Conservation (phyloP, 2,888 invertebrate species). For the Megamerina dolium region DNA sequence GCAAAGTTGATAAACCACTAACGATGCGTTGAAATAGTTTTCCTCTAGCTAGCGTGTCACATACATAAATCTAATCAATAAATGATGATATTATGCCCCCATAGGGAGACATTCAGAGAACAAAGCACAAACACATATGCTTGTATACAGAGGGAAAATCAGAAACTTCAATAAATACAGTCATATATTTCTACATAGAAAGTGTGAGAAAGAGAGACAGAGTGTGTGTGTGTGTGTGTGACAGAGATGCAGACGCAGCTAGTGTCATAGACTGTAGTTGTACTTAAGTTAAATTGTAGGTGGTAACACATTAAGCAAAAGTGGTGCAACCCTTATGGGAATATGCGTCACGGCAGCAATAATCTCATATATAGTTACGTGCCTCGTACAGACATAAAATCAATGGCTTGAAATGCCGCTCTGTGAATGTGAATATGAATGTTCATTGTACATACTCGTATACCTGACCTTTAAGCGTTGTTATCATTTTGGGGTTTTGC, state of each 20-base stretch:
- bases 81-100: slow-evolving; percentile 44
- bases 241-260: not conserved
- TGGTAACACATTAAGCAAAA: slow-evolving; percentile 42
- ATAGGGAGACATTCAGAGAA: slow-evolving; percentile 39
- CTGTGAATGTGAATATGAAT: too few relatives aligned
- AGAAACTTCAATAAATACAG: slow-evolving; percentile 5
- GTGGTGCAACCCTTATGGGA: slow-evolving; percentile 34
- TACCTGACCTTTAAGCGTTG: too few relatives aligned
- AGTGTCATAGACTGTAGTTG: slow-evolving; percentile 11
- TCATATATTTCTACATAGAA: too few relatives aligned
- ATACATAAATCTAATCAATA: slow-evolving; percentile 47
- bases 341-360: too few relatives aligned
- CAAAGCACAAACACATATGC: slow-evolving; percentile 15
- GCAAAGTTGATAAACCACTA: too few relatives aligned
- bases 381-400: too few relatives aligned
- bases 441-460: too few relatives aligned
- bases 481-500: too few relatives aligned
- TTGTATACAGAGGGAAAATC: slow-evolving; percentile 1
- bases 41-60: slow-evolving; percentile 41
- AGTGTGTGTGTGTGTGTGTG: slow-evolving; percentile 2
- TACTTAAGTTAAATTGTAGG: slow-evolving; percentile 31
- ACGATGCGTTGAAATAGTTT: slow-evolving; percentile 32
- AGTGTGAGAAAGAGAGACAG: slow-evolving; percentile 2
- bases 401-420: too few relatives aligned
- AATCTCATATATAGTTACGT: too few relatives aligned